Base-by-base conservation (phyloP, 2,113 vertebrate species). In the Tichodroma muraria region DNA sequence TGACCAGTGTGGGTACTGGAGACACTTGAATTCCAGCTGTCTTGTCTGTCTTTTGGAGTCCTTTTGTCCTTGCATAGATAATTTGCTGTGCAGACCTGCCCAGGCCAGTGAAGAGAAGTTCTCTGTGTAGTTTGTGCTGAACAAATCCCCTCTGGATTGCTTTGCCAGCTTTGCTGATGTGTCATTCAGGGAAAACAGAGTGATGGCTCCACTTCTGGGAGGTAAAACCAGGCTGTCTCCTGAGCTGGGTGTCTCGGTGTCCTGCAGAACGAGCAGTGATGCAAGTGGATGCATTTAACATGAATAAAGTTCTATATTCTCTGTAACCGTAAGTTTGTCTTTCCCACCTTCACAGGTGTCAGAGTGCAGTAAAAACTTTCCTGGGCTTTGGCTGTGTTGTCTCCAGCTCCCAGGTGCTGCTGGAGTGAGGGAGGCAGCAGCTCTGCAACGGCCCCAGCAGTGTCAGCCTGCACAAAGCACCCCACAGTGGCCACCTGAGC, bases 291-390 rank as follows among this genome's bases (percentile, higher is more conserved):
- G 84, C 65, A 24, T 77, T 91, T 53, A 52, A 17, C 44, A 22
- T 7, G 9, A 97, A 95, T 96, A 96, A 96, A 97, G 75, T n/a
- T 63, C 81, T 83, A 1, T 71, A 31, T 91, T 75, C 94, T 60
- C 24, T 49, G 42, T 56, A 31, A 47, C 9, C 49, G 6, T 3
- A 8, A 20, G 14, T 22, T 63, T 59, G 35, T 76, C 54, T 38
- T 37, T 72, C 23, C 50, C 68, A 22, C 11, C 2, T 31, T 38
- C 38, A 2, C 45, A 35, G 60, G 37, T 25, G 45, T 68, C 9
- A 1, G 17, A 14, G 24, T 16, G 50, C 20, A 1, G 50, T 25
- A 12, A n/a, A 64, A 68, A 8, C 52, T 38, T 1, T 24, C 49
- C 49, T 77, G 56, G n/a, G n/a, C 56, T 93, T 69, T 5, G 33